Evolutionary conservation across 1,140 invertebrate species (phyloP), one percentile per base, ranked within the genome.

Genomic region (Drosophila oshimai): DNA sequence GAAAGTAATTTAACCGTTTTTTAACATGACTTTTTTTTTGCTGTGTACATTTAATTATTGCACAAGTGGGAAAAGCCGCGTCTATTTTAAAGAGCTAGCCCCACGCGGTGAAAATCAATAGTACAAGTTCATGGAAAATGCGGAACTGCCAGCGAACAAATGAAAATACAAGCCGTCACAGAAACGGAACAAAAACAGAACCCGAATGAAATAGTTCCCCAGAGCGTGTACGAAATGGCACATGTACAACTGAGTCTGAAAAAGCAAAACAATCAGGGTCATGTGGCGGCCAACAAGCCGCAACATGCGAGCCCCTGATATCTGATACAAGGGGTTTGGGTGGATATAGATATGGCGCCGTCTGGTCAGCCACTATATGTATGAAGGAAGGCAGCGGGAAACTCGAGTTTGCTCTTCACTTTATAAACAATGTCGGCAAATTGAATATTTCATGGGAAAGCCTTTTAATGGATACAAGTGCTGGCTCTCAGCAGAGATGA

Each of bases 41-140:
- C 34, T 41, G 12, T 55, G 57, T 31, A 26, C 44, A 13, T 65
- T 65, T 67, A 67, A 67, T 65, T 65, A 28, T 67, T 65, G 60
- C 34, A 65, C 62, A 65, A 67, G 62, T 41, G 68, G 67, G 65
- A 49, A 71, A 71, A 61, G 45, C 67, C 68, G 45, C 51, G 37
- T 24, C 45, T 37, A 42, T 61, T 71, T 70, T 70, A 68, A 68
- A 68, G 62, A 31, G 26, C 6, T 26, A 29, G 24, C 37, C 60
- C 20, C 26, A 24, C 12, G 34, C 20, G 10, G 61, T 79, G 47
- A 84, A 84, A 86, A 84, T 86, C 80, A 84, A 84, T 86, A 86
- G 80, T 50, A 71, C 75, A 84, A 83, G 79, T 83, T 83, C 80
- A 83, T 78, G 79, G 79, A 74, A 86, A 84, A 71, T 55, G 51